Percentiles rank a stretch among this genome's conserved stretches.
Conservation (phyloP, 2,888 invertebrate genomes). For the Netelia inedita region DNA sequence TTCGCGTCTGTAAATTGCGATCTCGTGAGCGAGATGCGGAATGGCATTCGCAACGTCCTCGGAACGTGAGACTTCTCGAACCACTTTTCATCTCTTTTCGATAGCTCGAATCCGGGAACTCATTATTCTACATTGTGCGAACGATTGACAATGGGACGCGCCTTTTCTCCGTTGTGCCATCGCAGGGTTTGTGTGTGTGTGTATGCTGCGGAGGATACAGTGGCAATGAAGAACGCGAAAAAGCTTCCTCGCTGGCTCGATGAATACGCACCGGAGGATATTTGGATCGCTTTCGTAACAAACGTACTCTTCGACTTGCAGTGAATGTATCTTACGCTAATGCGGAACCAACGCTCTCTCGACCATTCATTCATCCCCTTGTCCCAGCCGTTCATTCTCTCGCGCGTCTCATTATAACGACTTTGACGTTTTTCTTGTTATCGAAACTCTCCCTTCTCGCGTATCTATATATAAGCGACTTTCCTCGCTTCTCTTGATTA, state of each 20-base stretch:
- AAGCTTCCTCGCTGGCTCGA: conserved; percentile 60
- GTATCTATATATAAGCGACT: conserved; percentile 16
- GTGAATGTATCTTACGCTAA: conserved; percentile 3
- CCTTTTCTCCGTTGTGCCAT: conserved; percentile 55
- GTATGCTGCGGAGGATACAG: neutral
- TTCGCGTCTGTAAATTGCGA: conserved; percentile 48
- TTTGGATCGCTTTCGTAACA: conserved; percentile 39
- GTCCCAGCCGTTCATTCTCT: conserved; percentile 6
- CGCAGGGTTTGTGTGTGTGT: neutral
- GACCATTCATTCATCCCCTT: conserved; percentile 12
- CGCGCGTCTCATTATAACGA: conserved; percentile 55
- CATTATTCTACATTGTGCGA: conserved; percentile 76
- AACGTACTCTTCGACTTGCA: conserved; percentile 55
- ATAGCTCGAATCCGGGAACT: conserved; percentile 72
- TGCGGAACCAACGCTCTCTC: conserved; percentile 4
- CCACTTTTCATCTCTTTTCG: conserved; percentile 46
- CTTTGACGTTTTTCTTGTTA: conserved; percentile 23
- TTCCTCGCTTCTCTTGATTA: conserved; percentile 21
- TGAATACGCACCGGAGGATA: conserved; percentile 69
- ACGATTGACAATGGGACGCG: conserved; percentile 70
- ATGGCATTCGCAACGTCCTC: neutral
- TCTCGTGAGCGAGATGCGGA: neutral
- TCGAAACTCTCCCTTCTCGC: conserved; percentile 28
- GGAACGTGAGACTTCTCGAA: neutral
- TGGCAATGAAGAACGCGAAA: conserved; percentile 39